Evolutionary conservation across 2,888 invertebrate species (phyloP), one percentile per base, ranked within the genome.

Genomic region (Leptopilina drosophilae): DNA sequence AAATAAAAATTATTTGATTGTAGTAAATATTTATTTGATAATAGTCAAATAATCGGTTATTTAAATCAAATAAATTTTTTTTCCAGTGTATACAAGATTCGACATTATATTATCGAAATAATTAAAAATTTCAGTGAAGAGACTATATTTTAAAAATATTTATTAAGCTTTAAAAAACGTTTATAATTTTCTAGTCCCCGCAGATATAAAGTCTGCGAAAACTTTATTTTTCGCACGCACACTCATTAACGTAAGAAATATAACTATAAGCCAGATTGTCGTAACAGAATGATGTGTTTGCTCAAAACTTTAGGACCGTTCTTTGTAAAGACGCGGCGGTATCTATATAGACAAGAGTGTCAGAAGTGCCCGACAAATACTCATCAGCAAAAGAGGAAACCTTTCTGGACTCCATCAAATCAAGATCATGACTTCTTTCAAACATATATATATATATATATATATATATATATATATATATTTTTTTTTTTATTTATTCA

Each of bases 281-380:
- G 84, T 81, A 82, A 80, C 83, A 80, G 82, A 80, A 77, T 80
- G 82, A 78, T 81, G 69, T 85, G 83, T 85, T 85, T 85, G 82
- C 83, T 82, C 82, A 85, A 85, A 85, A 85, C 85, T 85, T 85
- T 85, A 85, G 82, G 80, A 82, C 81, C 80, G 80, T 82, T 85
- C 82, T 85, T 85, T 85, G 83, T 77, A 77, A 80, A 82, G 85
- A 81, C 49, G 49, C 49, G 42, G 81, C 85, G 85, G 83, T 83
- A 79, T 66, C 79, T 81, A 82, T 80, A 81, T 77, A 69, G 79
- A 64, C 77, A 67, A 67, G 67, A 69, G 69, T 69, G 11, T 4
- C 69, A 49, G 81, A 80, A 84, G 85, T 83, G 85, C 66, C 83
- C 79, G 80, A 82, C 84, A 85, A 85, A 85, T 83, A 85, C 82